A percentile compares a stretch with the other conserved stretches of the same genome.
Evolutionary conservation across 2,888 invertebrate species (phyloP).

Genomic region (Yponomeuta plumbellus): DNA sequence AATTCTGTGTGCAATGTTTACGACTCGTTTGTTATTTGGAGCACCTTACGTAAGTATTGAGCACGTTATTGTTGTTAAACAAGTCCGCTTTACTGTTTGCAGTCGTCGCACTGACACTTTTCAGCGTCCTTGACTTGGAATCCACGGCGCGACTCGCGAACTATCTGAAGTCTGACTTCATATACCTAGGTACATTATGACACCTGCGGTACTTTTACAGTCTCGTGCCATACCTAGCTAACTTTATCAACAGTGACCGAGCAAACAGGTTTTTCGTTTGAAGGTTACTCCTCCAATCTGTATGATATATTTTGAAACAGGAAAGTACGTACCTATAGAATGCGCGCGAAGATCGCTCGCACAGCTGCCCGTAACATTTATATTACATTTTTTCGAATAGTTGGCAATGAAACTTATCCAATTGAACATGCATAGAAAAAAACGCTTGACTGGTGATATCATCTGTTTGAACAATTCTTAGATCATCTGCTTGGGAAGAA

Average conservation of each 20-base stretch:
- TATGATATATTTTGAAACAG: background rate
- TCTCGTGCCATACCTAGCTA: background rate
- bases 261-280: background rate
- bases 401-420: too few species aligned
- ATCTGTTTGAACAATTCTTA: too few species aligned
- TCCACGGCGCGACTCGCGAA: background rate
- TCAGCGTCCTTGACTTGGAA: background rate
- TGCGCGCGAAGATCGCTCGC: too few species aligned
- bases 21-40: slow-evolving; percentile 59
- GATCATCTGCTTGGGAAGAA: too few species aligned
- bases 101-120: background rate
- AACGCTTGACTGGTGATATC: too few species aligned
- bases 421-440: too few species aligned
- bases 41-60: slow-evolving; percentile 68
- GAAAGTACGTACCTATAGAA: too few species aligned
- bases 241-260: background rate
- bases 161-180: background rate
- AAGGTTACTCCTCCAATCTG: background rate
- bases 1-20: slow-evolving; percentile 61
- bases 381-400: too few species aligned
- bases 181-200: background rate
- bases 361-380: background rate
- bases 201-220: background rate
- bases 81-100: background rate
- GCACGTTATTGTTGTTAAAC: slow-evolving; percentile 47